Conservation (phyloP, 2,888 invertebrate species). For the Antitype chi region DNA sequence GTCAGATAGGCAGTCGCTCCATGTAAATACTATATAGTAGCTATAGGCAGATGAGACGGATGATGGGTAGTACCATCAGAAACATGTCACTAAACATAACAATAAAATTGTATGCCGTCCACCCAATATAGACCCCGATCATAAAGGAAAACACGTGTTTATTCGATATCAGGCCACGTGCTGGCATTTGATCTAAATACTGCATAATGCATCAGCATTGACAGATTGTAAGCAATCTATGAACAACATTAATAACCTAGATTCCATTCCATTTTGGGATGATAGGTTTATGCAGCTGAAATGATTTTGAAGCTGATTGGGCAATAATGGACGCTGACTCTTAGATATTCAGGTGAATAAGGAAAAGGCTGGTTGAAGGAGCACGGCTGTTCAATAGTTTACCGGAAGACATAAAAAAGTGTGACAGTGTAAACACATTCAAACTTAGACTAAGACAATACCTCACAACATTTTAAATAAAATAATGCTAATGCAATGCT, state of each 20-base stretch:
- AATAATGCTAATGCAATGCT: too few relatives aligned
- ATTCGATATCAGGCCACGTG: slow-evolving; percentile 43
- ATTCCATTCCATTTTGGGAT: slow-evolving; percentile 19
- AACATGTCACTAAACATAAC: slow-evolving; percentile 2
- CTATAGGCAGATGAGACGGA: too few relatives aligned
- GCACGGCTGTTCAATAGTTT: too few relatives aligned
- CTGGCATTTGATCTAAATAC: slow-evolving; percentile 47
- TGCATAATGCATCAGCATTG: slow-evolving; percentile 56
- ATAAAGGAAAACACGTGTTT: slow-evolving; percentile 43
- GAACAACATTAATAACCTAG: slow-evolving; percentile 43
- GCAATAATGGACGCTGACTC: not conserved
- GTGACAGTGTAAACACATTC: too few relatives aligned
- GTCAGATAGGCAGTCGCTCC: too few relatives aligned
- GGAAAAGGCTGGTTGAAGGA: too few relatives aligned
- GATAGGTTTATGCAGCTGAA: slow-evolving; percentile 6
- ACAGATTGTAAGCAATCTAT: slow-evolving; percentile 47
- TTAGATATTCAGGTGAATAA: not conserved
- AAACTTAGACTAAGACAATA: too few relatives aligned
- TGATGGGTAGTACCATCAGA: not conserved
- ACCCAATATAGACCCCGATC: slow-evolving; percentile 3
- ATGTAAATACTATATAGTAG: too few relatives aligned
- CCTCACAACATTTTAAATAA: too few relatives aligned
- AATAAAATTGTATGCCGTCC: not conserved
- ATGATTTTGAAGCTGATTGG: not conserved
- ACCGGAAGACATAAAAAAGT: too few relatives aligned